Percentiles rank a stretch among this genome's conserved stretches.
Conservation (phyloP, 2,113 vertebrate genomes). For the Cebidichthys violaceus region DNA sequence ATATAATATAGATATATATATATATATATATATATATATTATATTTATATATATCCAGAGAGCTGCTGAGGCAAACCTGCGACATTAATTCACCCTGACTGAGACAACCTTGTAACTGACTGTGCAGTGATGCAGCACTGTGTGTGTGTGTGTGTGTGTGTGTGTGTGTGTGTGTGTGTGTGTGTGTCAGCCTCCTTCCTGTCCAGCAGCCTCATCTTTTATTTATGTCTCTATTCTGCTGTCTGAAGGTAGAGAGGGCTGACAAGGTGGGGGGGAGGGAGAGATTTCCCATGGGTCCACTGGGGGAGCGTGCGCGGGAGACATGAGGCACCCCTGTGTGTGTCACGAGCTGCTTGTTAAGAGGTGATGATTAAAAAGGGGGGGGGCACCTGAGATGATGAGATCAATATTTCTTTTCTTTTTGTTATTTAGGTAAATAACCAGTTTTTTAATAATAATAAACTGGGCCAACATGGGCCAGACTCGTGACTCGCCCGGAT, state of each 20-base stretch:
- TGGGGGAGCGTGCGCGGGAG: slow-evolving; percentile 6
- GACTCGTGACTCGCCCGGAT: too few species aligned
- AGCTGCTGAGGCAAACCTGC: slow-evolving; percentile 67
- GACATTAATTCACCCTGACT: slow-evolving; percentile 65
- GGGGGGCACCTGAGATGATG: background rate
- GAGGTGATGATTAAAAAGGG: background rate
- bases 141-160: slow-evolving; percentile 39
- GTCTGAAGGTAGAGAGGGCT: slow-evolving; percentile 31
- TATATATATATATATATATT: too few species aligned
- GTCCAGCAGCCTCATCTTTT: slow-evolving; percentile 76
- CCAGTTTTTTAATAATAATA: too few species aligned
- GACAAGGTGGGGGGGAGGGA: slow-evolving; percentile 6
- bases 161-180: slow-evolving; percentile 27
- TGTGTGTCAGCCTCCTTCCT: slow-evolving; percentile 37
- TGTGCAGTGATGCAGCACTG: background rate
- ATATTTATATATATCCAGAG: slow-evolving; percentile 5
- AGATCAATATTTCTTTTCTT: too few species aligned
- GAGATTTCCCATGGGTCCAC: slow-evolving; percentile 64
- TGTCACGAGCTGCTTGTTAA: slow-evolving; percentile 46
- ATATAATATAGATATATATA: too few species aligned
- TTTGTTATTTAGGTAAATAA: too few species aligned
- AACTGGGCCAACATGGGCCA: too few species aligned
- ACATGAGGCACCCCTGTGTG: background rate
- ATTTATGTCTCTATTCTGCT: slow-evolving; percentile 71
- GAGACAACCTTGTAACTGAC: slow-evolving; percentile 24